Base-by-base conservation (phyloP, 1,140 invertebrate species). In the Cardiocondyla obscurior region DNA sequence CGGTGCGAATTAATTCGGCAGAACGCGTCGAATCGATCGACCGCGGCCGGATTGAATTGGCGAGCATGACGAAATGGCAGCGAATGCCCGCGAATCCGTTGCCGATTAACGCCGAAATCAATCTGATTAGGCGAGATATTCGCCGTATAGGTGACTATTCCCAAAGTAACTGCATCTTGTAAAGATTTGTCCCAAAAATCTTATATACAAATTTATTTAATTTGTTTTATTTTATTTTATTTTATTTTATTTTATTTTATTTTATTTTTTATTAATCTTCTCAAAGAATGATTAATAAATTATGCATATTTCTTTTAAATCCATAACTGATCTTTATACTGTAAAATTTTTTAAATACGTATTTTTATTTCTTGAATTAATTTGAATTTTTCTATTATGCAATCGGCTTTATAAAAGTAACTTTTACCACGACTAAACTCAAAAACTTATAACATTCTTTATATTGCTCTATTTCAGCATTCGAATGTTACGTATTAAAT, bases 1-100 rank as follows among this genome's bases (percentile, higher is more conserved):
- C 42, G 42, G 46, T 22, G 74, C 46, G 33, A 79, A 69, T 79
- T 79, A 67, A 79, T 67, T 77, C 46, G 62, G 33, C 62, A 79
- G 69, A 79, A 79, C 51, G 33, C 46, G n/a, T 42, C 74, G 39
- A 42, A 77, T 39, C 74, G 33, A 67, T 30, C 62, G 33, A 67
- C 22, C 62, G 62, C 30, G 28, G 16, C 46, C 46, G 33, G 12
- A 67, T 79, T 79, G 5, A 12, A 79, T 79, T 67, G 28, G 22
- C 62, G 62, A 42, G 16, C 28, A 12, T 12, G 19, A 46, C 19
- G 74, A 79, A 79, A 79, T 79, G 49, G 22, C 57, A 64, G 49
- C 58, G 58, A 60, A 33, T 42, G 62, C 16, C 30, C 46, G 6
- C 25, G 62, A 39, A 79, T 53, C 3, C 22, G 6, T 65, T 39